phyloP scores from a whole-genome alignment of 2,888 invertebrate species.

The Trilocha varians region DNA sequence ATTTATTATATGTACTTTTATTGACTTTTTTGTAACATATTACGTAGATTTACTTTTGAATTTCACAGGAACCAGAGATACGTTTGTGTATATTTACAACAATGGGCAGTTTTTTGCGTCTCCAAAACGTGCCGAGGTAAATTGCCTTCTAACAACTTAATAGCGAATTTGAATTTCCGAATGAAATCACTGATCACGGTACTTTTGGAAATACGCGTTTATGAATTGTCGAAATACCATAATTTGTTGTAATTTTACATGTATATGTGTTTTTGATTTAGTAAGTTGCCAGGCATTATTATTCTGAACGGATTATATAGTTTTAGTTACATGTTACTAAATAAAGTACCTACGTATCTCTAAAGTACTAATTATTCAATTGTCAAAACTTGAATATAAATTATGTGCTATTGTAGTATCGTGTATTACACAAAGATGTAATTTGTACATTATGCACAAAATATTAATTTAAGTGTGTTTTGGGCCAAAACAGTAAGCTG shows the following conservation, averaged over 20 bases:
- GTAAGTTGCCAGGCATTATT: no score
- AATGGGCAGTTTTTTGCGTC: not conserved
- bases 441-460: not conserved
- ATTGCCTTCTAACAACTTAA: slow-evolving; percentile 19
- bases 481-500: slow-evolving; percentile 18
- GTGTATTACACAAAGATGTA: no score
- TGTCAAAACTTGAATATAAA: not conserved
- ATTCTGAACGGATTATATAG: no score
- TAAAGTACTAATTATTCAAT: not conserved
- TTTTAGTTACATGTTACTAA: no score
- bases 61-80: not conserved
- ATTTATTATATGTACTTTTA: no score
- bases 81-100: not conserved
- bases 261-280: no score
- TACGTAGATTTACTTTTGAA: not conserved
- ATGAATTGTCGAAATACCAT: not conserved
- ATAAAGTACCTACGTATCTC: no score
- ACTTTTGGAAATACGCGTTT: not conserved
- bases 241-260: no score
- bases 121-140: slow-evolving; percentile 25
- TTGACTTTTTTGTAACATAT: not conserved
- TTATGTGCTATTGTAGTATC: no score
- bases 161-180: slow-evolving; percentile 8
- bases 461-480: slow-evolving; percentile 9
- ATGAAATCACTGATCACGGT: not conserved